These are phyloP conservation scores for Camelus bactrianus DNA, from an alignment of 2,113 vertebrate genomes.

Conservation along the genomic window DNA sequence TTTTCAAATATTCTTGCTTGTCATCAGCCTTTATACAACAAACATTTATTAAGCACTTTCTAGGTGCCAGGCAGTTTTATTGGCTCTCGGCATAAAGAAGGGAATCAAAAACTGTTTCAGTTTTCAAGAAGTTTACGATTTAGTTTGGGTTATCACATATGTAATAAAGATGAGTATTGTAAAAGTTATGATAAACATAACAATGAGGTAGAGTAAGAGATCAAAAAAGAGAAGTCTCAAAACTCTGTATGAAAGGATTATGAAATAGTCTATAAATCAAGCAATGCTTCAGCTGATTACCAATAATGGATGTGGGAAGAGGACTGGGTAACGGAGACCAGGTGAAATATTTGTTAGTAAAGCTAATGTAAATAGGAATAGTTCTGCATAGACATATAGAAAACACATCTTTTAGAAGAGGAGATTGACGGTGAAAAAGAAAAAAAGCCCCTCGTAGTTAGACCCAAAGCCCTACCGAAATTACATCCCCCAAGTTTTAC, in stretches of 20 bases:
- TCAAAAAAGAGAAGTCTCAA: not conserved
- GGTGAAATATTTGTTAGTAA: not conserved
- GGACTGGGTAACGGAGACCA: not conserved
- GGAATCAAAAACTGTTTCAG: not conserved
- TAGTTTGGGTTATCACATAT: not conserved
- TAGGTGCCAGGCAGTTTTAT: not conserved
- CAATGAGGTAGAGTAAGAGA: not conserved
- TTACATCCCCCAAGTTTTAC: not conserved
- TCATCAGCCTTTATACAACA: not conserved
- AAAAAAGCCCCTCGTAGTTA: not conserved
- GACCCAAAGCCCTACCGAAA: not conserved
- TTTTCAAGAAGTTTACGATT: not conserved
- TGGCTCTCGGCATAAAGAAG: not conserved
- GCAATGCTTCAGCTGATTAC: not conserved
- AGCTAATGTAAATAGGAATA: not conserved
- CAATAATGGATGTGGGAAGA: not conserved
- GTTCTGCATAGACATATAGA: not conserved
- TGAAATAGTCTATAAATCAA: not conserved
- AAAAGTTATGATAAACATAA: not conserved
- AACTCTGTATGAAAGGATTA: not conserved
- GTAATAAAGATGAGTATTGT: not conserved
- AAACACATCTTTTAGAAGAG: not conserved
- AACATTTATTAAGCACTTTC: not conserved
- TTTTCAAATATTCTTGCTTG: not conserved
- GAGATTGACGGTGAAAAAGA: not conserved